These are phyloP conservation scores for Todiramphus chloris DNA, from an alignment of 2,113 vertebrate genomes.

Conservation along the genomic window DNA sequence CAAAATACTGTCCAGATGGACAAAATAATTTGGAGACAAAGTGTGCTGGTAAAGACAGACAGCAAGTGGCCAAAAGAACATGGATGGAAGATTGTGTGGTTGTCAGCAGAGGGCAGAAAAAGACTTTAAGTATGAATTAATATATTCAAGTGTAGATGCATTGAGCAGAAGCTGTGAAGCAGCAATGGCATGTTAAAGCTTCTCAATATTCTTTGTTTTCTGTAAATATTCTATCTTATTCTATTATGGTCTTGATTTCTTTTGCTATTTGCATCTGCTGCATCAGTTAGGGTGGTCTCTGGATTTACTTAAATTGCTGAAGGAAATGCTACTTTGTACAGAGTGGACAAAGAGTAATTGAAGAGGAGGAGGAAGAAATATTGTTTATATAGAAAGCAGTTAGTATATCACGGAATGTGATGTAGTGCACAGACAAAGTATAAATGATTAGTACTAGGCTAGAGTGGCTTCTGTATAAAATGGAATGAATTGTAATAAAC, in stretches of 20 bases:
- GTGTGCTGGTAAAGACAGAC: background rate
- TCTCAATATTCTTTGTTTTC: background rate
- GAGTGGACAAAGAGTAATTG: background rate
- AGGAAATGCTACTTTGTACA: background rate
- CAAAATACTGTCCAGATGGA: background rate
- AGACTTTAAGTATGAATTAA: background rate
- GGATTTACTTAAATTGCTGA: background rate
- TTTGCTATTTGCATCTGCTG: background rate
- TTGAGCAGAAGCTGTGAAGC: background rate
- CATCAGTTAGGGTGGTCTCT: background rate
- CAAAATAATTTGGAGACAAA: background rate
- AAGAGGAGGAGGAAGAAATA: background rate
- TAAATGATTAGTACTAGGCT: background rate
- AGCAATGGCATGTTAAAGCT: background rate
- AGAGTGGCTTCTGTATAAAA: background rate
- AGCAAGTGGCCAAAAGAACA: background rate
- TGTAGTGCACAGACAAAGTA: background rate
- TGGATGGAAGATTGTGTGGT: background rate
- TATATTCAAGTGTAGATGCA: background rate
- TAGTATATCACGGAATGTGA: background rate
- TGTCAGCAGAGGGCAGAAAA: constrained; percentile 55
- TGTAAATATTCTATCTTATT: background rate
- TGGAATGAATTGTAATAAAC: background rate
- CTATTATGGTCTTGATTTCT: background rate
- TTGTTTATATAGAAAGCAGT: background rate